Base-by-base conservation (phyloP, 2,113 vertebrate species). In the Origma solitaria region DNA sequence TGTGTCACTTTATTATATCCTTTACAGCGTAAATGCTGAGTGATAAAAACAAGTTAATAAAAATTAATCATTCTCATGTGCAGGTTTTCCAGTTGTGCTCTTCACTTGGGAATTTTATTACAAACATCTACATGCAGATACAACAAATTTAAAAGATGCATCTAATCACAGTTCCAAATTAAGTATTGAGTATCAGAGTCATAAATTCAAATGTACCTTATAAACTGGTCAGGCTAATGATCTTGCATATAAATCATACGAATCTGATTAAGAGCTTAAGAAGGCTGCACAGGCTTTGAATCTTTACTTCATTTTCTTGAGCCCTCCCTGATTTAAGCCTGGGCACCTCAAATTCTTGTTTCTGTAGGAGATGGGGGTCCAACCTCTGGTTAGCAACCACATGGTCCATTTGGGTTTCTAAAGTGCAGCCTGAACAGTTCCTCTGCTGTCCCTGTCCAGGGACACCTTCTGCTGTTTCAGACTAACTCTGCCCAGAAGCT, bases 11-110 rank as follows among this genome's bases (percentile, higher is more conserved):
- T 84, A 85, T 60, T 72, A 71, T 9, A 87, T 72, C 54, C 68
- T 88, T 85, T 57, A 70, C 13, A 90, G 53, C 49, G 72, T 27
- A 93, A 96, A 96, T 82, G 56, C 37, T 93, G 92, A 90, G 75
- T 91, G 92, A 96, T 90, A 95, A 90, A 94, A 95, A 79, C 78
- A 83, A 95, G 78, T 73, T 90, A 82, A 94, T 91, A 96, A 94
- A 91, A 93, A 92, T 54, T 89, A 89, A 95, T 94, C 58, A 88
- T 82, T 92, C 45, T 85, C 93, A 90, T 73, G 44, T 93, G 89
- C 71, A 90, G 72, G 66, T 68, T 81, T 95, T 91, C 50, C 61
- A 84, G 57, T 72, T 70, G 72, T 37, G 53, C 68, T 83, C 68
- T 78, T 94, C 84, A 68, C 61, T 77, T 84, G 40, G 51, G 71